Base-by-base conservation (phyloP, 64 coral and sea anemone species). In the Montipora efflorescens region DNA sequence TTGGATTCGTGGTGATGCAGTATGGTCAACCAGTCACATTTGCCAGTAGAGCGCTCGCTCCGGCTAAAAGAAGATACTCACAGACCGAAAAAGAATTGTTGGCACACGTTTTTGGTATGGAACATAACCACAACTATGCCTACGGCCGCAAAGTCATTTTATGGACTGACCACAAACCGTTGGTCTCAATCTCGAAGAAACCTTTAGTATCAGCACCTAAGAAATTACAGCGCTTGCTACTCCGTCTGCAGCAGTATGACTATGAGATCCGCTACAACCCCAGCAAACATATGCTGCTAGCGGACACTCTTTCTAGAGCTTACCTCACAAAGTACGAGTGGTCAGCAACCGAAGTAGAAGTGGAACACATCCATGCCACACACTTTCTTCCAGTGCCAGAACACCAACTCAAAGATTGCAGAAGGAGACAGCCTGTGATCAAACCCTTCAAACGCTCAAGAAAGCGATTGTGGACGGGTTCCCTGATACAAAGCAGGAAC, bases 61-160 rank as follows among this genome's bases (percentile, higher is more conserved):
- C 15, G 7, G 47, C 57, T 7, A 62, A 87, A 70, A 19, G 61
- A 8, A 25, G 66, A 44, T 87, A 87, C 19, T 61, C 83, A 1
- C 83, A 87, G 36, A 87, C 71, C 20, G 59, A 70, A 70, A 87
- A 85, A 22, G 83, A 87, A 87, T 67, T 87, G 62, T 59, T 45
- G n/a, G 83, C 57, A 4, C 61, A 68, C 2, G 62, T 87, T 21
- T 71, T 67, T n/a, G 83, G 83, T 3, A 87, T 87, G 83, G 83
- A 87, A 12, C 61, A 64, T 9, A 68, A 68, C 47, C 59, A 67
- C 19, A 25, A 61, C 16, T 70, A 87, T 48, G 46, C 71, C n/a
- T 70, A 87, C 47, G 83, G 59, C 20, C 0, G 47, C 36, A 59
- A 21, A 22, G 62, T 85, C 61, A 85, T 47, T 69, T 69, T 50